Evolutionary conservation across 2,113 vertebrate species (phyloP).

Genomic region (Climacteris rufus): DNA sequence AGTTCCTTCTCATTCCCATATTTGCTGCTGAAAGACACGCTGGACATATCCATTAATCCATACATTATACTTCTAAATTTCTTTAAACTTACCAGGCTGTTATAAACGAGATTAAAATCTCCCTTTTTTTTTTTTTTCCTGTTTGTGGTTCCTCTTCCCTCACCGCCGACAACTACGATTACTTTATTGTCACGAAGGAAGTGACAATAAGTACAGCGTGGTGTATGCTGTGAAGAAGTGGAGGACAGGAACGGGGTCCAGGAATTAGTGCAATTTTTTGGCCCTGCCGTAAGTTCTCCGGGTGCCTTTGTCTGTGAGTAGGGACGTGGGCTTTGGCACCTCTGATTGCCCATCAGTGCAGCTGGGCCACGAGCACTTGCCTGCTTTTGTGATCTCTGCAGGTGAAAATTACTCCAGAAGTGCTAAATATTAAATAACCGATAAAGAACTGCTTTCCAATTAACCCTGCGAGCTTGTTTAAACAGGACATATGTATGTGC

Average conservation of each 20-base stretch:
- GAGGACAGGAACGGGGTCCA: not conserved
- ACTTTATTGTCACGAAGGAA: not conserved
- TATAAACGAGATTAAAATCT: slow-evolving; percentile 36
- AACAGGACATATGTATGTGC: not conserved
- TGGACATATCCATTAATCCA: not conserved
- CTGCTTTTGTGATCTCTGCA: not conserved
- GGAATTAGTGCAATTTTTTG: not conserved
- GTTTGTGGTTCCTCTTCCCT: slow-evolving; percentile 2
- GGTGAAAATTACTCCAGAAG: not conserved
- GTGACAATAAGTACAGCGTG: not conserved
- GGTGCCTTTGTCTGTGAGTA: not conserved
- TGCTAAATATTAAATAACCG: not conserved
- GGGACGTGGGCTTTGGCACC: not conserved
- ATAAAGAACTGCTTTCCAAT: not conserved
- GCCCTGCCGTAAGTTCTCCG: not conserved
- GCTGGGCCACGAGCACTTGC: not conserved
- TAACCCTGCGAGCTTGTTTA: not conserved
- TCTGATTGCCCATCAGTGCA: not conserved
- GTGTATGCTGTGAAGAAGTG: not conserved
- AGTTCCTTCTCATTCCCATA: not conserved
- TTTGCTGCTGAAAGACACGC: not conserved
- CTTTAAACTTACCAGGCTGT: slow-evolving; percentile 27
- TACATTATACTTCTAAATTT: not conserved
- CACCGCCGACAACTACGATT: not conserved
- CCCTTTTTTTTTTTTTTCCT: not conserved